A percentile compares a stretch with the other conserved stretches of the same genome.
Evolutionary conservation across 2,888 invertebrate species (phyloP).

Genomic region (Heliconius hortense): DNA sequence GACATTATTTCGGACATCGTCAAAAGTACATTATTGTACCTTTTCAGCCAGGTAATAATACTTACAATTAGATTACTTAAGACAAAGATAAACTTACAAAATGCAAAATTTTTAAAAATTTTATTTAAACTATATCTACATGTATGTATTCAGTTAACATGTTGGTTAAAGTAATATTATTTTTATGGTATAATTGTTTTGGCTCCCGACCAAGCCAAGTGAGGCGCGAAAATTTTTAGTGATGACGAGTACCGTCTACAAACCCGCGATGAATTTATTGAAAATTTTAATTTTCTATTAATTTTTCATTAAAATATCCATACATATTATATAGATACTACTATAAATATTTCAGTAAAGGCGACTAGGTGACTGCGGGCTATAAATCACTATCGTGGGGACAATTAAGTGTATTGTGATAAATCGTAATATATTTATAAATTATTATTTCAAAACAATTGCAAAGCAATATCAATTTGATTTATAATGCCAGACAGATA

Average conservation of each 20-base stretch:
- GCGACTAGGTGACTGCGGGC: too few relatives aligned
- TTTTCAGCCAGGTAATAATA: too few relatives aligned
- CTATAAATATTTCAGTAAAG: not conserved
- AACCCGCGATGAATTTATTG: constrained; percentile 2
- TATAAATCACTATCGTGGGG: not conserved
- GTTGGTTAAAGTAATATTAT: constrained; percentile 30
- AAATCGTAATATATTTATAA: not conserved
- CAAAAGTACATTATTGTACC: too few relatives aligned
- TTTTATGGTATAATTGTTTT: constrained; percentile 44
- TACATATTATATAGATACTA: not conserved
- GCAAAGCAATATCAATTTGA: not conserved
- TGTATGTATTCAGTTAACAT: not conserved
- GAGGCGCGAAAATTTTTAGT: constrained; percentile 47
- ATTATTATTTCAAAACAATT: not conserved
- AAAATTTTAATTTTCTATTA: not conserved
- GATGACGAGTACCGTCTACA: constrained; percentile 48
- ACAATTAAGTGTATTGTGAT: not conserved
- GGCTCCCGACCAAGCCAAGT: constrained; percentile 53
- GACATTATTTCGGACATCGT: too few relatives aligned
- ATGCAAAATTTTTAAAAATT: not conserved
- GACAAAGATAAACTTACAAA: too few relatives aligned
- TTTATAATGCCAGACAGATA: not conserved
- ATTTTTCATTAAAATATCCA: not conserved
- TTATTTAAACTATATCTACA: not conserved
- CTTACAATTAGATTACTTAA: too few relatives aligned